These are phyloP conservation scores for Microctenopoma stevenorrisi DNA, from an alignment of 2,797 vertebrate genomes.

Conservation along the genomic window DNA sequence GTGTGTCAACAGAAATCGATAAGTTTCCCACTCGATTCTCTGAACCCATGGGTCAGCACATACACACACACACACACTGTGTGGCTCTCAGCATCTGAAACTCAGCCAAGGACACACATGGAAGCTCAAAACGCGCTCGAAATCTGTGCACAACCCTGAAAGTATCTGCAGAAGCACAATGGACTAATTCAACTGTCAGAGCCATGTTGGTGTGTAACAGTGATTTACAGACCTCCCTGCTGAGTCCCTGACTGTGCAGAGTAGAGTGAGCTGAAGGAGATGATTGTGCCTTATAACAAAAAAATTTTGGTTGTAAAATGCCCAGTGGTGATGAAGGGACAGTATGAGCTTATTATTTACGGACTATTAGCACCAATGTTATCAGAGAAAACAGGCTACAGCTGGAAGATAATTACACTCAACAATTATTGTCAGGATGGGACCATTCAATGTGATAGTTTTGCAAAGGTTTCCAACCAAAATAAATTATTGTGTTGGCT, in stretches of 20 bases:
- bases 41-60: conserved; percentile 54
- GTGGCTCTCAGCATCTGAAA: conserved; percentile 53
- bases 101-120: conserved; percentile 55
- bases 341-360: conserved; percentile 20
- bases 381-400: conserved; percentile 31
- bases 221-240: conserved; percentile 40
- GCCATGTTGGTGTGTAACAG: conserved; percentile 30
- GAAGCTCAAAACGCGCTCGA: conserved; percentile 19
- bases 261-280: not conserved
- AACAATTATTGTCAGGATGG: not conserved
- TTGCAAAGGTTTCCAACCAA: not conserved
- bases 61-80: conserved; percentile 18
- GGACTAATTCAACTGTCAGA: conserved; percentile 1
- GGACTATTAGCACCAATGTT: conserved; percentile 5
- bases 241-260: conserved; percentile 24
- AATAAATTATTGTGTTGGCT: not conserved
- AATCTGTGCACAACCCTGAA: conserved; percentile 21
- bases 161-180: not conserved
- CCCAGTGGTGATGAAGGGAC: conserved; percentile 3
- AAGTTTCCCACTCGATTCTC: conserved; percentile 44
- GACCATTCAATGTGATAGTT: not conserved
- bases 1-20: conserved; percentile 62
- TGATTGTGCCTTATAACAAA: conserved; percentile 29
- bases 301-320: conserved; percentile 24
- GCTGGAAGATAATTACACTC: not conserved